phyloP scores from a whole-genome alignment of 2,797 vertebrate genomes.

The Artibeus jamaicensis region DNA sequence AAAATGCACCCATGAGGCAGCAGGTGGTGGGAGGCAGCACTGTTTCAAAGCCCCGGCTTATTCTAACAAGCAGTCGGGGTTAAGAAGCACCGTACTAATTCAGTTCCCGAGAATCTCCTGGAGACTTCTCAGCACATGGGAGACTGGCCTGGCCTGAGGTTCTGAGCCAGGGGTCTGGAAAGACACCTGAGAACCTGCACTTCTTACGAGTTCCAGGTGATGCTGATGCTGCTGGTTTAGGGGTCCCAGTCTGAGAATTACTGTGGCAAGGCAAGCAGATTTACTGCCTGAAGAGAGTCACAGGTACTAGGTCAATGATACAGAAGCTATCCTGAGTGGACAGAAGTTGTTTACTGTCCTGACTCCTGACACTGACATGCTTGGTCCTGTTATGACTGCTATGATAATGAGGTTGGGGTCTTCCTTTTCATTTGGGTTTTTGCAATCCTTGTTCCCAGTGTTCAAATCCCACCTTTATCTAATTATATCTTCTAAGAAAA shows the following conservation, averaged over 20 bases:
- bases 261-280: background rate
- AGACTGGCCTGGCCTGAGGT: fast-evolving
- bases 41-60: no score
- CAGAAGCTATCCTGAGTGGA: background rate
- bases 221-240: background rate
- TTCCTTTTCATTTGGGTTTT: background rate
- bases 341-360: background rate
- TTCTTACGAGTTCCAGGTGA: background rate
- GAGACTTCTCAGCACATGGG: background rate
- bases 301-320: background rate
- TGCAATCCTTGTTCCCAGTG: background rate
- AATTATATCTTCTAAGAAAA: background rate
- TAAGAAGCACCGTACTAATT: background rate
- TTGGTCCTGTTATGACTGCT: background rate
- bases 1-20: background rate
- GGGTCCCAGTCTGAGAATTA: background rate
- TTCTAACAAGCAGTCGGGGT: background rate
- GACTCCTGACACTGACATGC: background rate
- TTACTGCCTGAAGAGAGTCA: background rate
- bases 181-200: background rate
- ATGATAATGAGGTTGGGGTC: background rate
- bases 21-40: background rate
- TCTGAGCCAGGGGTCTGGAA: background rate
- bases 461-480: background rate
- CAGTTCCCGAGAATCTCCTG: background rate